Percentiles rank a stretch among this genome's conserved stretches.
Evolutionary conservation across 2,113 vertebrate species (phyloP).

Genomic region (Epinephelus lanceolatus): DNA sequence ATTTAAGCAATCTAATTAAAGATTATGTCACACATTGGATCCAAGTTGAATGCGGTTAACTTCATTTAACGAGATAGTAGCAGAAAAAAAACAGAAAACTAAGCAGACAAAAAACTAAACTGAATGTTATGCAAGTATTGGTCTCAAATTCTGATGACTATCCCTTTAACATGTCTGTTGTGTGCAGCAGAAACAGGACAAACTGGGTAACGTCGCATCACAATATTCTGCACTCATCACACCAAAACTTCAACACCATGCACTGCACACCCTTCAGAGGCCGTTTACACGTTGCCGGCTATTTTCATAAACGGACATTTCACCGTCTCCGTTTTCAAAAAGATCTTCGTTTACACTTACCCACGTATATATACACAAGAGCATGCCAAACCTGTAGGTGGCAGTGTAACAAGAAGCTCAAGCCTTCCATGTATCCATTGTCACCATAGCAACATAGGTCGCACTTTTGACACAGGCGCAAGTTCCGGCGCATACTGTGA

Average conservation of each 20-base stretch:
- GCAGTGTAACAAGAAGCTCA: too few relatives aligned
- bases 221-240: background rate
- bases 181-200: background rate
- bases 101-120: background rate
- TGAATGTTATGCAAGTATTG: too few relatives aligned
- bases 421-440: too few relatives aligned
- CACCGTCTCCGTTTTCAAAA: too few relatives aligned
- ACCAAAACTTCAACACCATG: background rate
- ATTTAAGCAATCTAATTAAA: conserved; percentile 12
- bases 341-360: too few relatives aligned
- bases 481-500: too few relatives aligned
- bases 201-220: background rate
- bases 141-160: background rate
- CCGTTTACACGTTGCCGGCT: too few relatives aligned
- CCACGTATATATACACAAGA: too few relatives aligned
- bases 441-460: too few relatives aligned
- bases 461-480: too few relatives aligned
- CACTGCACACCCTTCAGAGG: background rate
- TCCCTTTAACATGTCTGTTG: background rate
- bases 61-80: background rate
- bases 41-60: background rate
- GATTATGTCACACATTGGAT: conserved; percentile 9
- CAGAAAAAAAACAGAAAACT: background rate
- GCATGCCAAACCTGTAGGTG: too few relatives aligned
- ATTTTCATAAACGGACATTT: too few relatives aligned